Base-by-base conservation (phyloP, 2,113 vertebrate genomes). In the Ptilorrhoa leucosticta region DNA sequence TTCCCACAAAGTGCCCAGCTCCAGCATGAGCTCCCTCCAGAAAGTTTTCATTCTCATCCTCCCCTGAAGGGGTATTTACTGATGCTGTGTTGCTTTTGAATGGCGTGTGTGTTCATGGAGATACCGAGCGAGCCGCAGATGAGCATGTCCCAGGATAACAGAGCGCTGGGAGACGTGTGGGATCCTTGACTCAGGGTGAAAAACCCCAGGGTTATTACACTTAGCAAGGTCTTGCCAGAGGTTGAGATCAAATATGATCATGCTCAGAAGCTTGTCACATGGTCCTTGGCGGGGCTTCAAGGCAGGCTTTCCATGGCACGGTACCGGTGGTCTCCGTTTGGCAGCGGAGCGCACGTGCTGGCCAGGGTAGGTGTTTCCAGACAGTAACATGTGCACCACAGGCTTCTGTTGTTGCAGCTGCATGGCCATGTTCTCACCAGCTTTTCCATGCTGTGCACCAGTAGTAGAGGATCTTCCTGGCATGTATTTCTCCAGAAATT, bases 161-260 rank as follows among this genome's bases (percentile, higher is more conserved):
- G 0, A 0, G 39, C 0, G 0, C 33, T 75, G 54, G 35, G 51
- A 75, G 33, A 22, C 0, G 0, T 11, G 26, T 40, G n/a, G 40
- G 47, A 50, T 40, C 19, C 44, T 86, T 11, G 4, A 50, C 15
- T 71, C 47, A 26, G 31, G 21, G 24, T 56, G 44, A 51, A 71
- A 30, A 9, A 31, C 39, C 68, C 42, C 65, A 65, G 80, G 50
- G 30, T 37, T 95, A 72, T 83, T 76, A 75, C 57, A 51, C 27
- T 87, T 40, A 68, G 54, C 30, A 10, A 68, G 87, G 58, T 47
- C 72, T 93, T 53, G 39, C 39, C 23, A 76, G 86, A 77, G 21
- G 33, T 5, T 82, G 95, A 88, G 83, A 92, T 93, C 85, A 83
- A 81, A 82, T 27, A 44, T 70, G 48, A 61, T 78, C 10, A 10